Conservation (phyloP, 2,888 invertebrate species). For the Dasypolia templi region DNA sequence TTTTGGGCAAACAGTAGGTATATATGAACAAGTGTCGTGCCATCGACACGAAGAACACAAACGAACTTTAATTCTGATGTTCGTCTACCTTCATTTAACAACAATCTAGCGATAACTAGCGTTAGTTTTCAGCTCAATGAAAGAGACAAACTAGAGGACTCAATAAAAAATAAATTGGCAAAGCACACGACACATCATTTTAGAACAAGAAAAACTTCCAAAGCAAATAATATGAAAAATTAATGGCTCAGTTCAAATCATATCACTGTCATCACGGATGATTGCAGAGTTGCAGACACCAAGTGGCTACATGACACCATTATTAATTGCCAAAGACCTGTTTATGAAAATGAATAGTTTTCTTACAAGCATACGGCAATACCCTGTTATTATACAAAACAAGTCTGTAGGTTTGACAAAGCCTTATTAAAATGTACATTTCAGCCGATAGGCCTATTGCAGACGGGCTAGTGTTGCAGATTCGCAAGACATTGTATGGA, state of each 20-base stretch:
- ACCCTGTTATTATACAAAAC: slow-evolving; percentile 64
- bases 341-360: slow-evolving; percentile 53
- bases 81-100: slow-evolving; percentile 1
- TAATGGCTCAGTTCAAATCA: slow-evolving; percentile 27
- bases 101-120: neutral
- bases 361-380: slow-evolving; percentile 36
- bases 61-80: neutral
- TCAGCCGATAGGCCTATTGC: slow-evolving; percentile 63
- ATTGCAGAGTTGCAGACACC: slow-evolving; percentile 46
- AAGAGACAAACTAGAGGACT: slow-evolving; percentile 1
- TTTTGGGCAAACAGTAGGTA: no score
- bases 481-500: neutral
- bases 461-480: slow-evolving; percentile 42
- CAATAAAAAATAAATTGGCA: slow-evolving; percentile 32
- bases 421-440: slow-evolving; percentile 72
- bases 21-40: no score
- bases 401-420: slow-evolving; percentile 67
- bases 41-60: no score
- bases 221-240: slow-evolving; percentile 20
- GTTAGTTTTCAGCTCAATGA: neutral
- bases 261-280: slow-evolving; percentile 40
- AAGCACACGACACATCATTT: slow-evolving; percentile 16
- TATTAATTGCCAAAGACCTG: slow-evolving; percentile 46
- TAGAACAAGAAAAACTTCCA: slow-evolving; percentile 18
- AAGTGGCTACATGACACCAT: slow-evolving; percentile 34